These are phyloP conservation scores for Nansenia antarctica DNA, from an alignment of 2,113 vertebrate species.

Conservation along the genomic window DNA sequence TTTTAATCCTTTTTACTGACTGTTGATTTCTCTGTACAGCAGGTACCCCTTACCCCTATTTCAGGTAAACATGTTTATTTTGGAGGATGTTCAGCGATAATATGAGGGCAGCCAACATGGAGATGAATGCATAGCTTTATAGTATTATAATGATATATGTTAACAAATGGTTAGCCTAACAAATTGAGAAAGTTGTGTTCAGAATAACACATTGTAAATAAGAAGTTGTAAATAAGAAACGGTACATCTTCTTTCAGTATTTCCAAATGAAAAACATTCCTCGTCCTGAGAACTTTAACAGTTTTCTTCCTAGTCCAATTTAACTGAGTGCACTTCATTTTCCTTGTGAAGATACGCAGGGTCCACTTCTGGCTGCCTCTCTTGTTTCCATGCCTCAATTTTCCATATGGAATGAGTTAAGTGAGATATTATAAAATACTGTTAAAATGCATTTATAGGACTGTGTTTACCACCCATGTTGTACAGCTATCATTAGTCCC, in stretches of 20 bases:
- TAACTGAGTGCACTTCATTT: neutral
- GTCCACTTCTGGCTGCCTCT: neutral
- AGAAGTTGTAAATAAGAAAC: neutral
- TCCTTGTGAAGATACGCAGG: neutral
- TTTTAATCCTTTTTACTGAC: neutral
- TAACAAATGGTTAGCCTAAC: too few relatives aligned
- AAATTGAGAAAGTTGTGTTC: neutral
- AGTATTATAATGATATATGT: too few relatives aligned
- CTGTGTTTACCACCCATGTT: neutral
- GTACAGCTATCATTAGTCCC: too few relatives aligned
- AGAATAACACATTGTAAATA: neutral
- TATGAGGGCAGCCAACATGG: neutral
- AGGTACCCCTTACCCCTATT: neutral
- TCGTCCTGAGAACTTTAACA: neutral
- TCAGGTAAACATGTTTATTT: neutral
- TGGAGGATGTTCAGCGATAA: neutral
- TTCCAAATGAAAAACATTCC: conserved; percentile 1
- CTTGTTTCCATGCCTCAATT: neutral
- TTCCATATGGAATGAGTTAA: neutral
- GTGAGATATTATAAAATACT: neutral
- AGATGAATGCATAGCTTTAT: neutral
- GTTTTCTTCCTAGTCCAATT: neutral
- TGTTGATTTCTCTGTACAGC: neutral
- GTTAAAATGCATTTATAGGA: neutral
- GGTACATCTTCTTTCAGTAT: neutral